Base-by-base conservation (phyloP, 2,113 vertebrate species). In the Serilophus lunatus region DNA sequence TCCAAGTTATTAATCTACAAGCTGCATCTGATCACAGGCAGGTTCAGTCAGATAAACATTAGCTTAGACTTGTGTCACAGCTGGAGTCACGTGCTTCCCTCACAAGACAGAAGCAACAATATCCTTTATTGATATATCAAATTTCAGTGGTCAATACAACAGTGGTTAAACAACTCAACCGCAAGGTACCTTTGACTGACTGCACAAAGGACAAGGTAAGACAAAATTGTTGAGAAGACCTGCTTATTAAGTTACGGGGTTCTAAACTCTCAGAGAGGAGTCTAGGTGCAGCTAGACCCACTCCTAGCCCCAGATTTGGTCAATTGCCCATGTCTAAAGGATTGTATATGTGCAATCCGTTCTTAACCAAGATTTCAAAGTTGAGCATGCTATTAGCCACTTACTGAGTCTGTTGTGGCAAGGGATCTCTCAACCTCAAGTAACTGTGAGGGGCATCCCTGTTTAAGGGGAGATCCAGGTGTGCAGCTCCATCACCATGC, bases 81-180 rank as follows among this genome's bases (percentile, higher is more conserved):
- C 44, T 50, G 56, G 36, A 69, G 49, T 57, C 42, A 36, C 0
- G 0, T 6, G 6, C 33, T n/a, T 33, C 36, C n/a, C 54, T n/a
- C 28, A 20, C 6, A 33, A 38, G 61, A 42, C 7, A 33, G 44
- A 72, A 28, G 18, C 2, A 0, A 42, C 23, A 54, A 10, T 4
- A 20, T 6, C 68, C 25, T 74, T 66, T 28, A 49, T 28, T 10
- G 7, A 9, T 19, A 5, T 16, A 24, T 24, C 31, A 17, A 50
- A 75, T 13, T 54, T 44, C 76, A 86, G n/a, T 9, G 19, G 19
- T 13, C 63, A 56, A 44, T 5, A 42, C 18, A 25, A 61, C 25
- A 35, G 53, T 28, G 45, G 25, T 29, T 74, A 61, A 69, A 69
- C 26, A n/a, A 56, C 35, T 81, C 31, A 25, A 7, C 23, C 49